phyloP scores from a whole-genome alignment of 2,113 vertebrate genomes.

The Pachypanchax playfairii region DNA sequence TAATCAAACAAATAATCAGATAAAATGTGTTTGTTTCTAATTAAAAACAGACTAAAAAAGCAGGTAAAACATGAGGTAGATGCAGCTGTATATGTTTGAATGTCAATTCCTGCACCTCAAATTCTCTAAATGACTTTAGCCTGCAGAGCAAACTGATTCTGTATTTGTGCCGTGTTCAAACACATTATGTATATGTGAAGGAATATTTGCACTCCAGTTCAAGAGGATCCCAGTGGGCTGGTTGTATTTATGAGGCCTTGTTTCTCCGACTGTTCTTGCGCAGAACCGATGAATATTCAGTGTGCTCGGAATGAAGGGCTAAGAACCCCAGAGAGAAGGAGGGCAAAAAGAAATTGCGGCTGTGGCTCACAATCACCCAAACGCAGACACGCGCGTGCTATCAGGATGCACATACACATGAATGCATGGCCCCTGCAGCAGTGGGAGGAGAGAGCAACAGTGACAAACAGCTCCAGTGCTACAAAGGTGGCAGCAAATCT shows the following conservation, averaged over 20 bases:
- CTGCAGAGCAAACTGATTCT: conserved; percentile 1
- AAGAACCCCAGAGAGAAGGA: conserved; percentile 65
- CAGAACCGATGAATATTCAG: conserved; percentile 77
- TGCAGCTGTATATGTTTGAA: no score
- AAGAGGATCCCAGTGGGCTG: conserved; percentile 64
- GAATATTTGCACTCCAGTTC: conserved; percentile 54
- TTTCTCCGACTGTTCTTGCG: conserved; percentile 70
- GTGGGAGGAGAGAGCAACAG: conserved; percentile 89
- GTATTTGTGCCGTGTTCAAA: conserved; percentile 32
- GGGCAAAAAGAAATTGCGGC: conserved; percentile 62
- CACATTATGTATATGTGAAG: conserved; percentile 59
- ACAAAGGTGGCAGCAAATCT: conserved; percentile 99
- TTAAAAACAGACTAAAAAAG: no score
- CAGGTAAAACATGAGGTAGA: no score
- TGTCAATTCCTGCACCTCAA: no score
- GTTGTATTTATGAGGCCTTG: conserved; percentile 71
- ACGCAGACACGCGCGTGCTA: conserved; percentile 25
- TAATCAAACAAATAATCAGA: no score
- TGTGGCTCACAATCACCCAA: conserved; percentile 46
- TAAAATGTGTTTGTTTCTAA: no score
- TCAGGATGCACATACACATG: conserved; percentile 23
- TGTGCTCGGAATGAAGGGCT: conserved; percentile 56
- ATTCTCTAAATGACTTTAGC: no score
- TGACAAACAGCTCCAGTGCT: conserved; percentile 98
- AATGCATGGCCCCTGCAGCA: conserved; percentile 79